These are phyloP conservation scores for Formica aserva DNA, from an alignment of 2,888 invertebrate genomes.

Conservation along the genomic window DNA sequence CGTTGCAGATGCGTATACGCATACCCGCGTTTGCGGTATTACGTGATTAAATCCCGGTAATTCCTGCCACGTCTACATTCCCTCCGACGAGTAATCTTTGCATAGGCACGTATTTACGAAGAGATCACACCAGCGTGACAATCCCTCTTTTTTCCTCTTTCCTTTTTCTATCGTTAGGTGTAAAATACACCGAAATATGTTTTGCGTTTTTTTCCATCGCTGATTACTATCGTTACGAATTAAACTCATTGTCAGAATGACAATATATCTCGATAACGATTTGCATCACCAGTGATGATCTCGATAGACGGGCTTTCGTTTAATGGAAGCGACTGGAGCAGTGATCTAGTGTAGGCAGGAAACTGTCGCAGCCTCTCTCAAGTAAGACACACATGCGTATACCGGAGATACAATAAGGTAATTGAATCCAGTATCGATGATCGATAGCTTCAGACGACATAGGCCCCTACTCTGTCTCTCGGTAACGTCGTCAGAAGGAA, in stretches of 20 bases:
- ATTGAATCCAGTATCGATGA: slow-evolving; percentile 74
- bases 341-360: slow-evolving; percentile 10
- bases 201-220: neutral
- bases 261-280: neutral
- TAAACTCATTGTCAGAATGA: neutral
- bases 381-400: slow-evolving; percentile 67
- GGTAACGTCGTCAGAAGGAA: slow-evolving; percentile 68
- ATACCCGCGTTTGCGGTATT: slow-evolving; percentile 66
- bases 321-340: slow-evolving; percentile 5
- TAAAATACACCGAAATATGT: neutral
- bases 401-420: slow-evolving; percentile 71
- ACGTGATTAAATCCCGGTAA: slow-evolving; percentile 77
- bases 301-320: slow-evolving; percentile 1
- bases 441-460: slow-evolving; percentile 71
- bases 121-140: neutral
- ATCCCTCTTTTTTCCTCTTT: neutral
- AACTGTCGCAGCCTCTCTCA: slow-evolving; percentile 16
- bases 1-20: slow-evolving; percentile 55
- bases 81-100: slow-evolving; percentile 54
- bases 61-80: slow-evolving; percentile 56
- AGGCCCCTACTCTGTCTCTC: slow-evolving; percentile 58
- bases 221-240: neutral
- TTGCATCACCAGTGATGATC: neutral
- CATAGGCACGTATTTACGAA: neutral
- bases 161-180: neutral